These are phyloP conservation scores for Rhyzopertha dominica DNA, from an alignment of 1,140 invertebrate species.

Conservation along the genomic window DNA sequence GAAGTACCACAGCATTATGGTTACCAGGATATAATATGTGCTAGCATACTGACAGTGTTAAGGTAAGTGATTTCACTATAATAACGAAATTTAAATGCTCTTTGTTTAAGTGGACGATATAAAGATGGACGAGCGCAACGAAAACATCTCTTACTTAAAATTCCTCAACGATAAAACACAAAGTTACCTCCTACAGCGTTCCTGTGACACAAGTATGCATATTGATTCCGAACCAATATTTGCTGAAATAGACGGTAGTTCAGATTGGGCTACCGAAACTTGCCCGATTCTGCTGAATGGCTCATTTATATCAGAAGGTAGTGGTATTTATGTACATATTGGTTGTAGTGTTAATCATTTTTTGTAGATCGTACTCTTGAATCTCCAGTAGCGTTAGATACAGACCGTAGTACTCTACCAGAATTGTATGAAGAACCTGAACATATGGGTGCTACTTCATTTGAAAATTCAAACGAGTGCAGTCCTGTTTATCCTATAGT, in stretches of 20 bases:
- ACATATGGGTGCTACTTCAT: constrained; percentile 4
- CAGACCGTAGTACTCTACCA: constrained; percentile 7
- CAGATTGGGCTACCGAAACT: constrained; percentile 27
- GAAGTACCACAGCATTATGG: neutral
- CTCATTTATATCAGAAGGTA: constrained; percentile 25
- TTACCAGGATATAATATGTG: neutral
- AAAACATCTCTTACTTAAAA: constrained; percentile 28
- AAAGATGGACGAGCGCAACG: constrained; percentile 26
- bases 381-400: neutral
- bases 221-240: constrained; percentile 30
- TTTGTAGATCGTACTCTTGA: neutral
- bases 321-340: neutral
- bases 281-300: constrained; percentile 30
- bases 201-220: constrained; percentile 22
- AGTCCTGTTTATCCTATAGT: neutral
- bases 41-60: neutral
- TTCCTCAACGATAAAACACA: constrained; percentile 27
- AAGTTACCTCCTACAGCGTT: constrained; percentile 28
- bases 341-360: neutral
- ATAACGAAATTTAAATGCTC: neutral
- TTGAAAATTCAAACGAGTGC: neutral
- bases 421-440: constrained; percentile 9
- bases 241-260: constrained; percentile 27
- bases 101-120: neutral
- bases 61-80: neutral